Conservation (phyloP, 2,113 vertebrate species). For the Nerophis ophidion region DNA sequence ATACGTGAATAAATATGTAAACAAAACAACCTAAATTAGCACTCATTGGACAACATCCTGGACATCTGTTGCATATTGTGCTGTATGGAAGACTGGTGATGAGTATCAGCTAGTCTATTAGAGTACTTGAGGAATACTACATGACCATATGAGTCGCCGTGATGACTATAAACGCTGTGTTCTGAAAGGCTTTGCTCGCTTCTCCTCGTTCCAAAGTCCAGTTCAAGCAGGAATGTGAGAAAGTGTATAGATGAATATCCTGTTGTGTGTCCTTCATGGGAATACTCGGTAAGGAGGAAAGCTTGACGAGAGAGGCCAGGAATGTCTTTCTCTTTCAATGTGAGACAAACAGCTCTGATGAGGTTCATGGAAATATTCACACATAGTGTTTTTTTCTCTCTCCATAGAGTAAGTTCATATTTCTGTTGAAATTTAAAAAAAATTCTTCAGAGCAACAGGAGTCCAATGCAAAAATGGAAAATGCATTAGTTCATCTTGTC, state of each 20-base stretch:
- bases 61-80: constrained; percentile 67
- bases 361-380: constrained; percentile 52
- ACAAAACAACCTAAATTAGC: constrained; percentile 14
- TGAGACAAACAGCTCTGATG: constrained; percentile 55
- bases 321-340: constrained; percentile 52
- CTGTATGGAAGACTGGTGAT: constrained; percentile 70
- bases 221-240: constrained; percentile 36
- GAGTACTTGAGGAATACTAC: constrained; percentile 44
- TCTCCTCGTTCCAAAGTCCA: constrained; percentile 38
- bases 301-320: constrained; percentile 39
- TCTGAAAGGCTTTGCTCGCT: constrained; percentile 34
- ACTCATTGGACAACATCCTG: constrained; percentile 49
- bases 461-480: constrained; percentile 45
- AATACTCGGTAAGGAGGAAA: constrained; percentile 53
- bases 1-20: constrained; percentile 23
- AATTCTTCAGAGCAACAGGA: constrained; percentile 52
- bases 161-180: constrained; percentile 30
- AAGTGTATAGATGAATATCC: constrained; percentile 12
- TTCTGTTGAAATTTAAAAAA: constrained; percentile 50
- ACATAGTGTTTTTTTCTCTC: constrained; percentile 34
- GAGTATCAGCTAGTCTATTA: constrained; percentile 44
- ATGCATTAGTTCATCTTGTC: constrained; percentile 45
- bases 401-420: constrained; percentile 49
- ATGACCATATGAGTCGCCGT: constrained; percentile 45
- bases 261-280: constrained; percentile 28